Percentiles rank a stretch among this genome's conserved stretches.
Conservation (phyloP, 2,797 vertebrate genomes). For the Enteromius trimaculatus region DNA sequence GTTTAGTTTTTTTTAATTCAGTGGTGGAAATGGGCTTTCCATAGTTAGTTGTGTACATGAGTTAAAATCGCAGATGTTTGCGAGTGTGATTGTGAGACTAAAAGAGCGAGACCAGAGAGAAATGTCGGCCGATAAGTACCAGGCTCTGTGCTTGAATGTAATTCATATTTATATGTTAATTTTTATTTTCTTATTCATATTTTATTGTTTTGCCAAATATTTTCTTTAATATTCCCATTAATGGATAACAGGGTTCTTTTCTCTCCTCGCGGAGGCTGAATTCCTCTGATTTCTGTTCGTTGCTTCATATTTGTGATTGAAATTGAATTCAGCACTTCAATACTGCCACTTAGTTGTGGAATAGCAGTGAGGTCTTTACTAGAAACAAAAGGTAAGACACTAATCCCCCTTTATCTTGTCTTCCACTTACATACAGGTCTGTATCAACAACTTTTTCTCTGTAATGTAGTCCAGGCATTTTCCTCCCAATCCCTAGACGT, state of each 20-base stretch:
- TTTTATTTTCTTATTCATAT: neutral
- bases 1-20: too few relatives aligned
- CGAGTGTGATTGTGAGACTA: conserved; percentile 66
- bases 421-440: conserved; percentile 42
- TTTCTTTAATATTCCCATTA: neutral
- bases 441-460: conserved; percentile 1
- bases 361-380: neutral
- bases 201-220: conserved; percentile 39
- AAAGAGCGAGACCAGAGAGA: conserved; percentile 30
- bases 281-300: neutral
- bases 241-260: conserved; percentile 34
- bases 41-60: too few relatives aligned
- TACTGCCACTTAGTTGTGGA: neutral
- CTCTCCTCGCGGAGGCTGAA: neutral
- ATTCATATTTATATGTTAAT: neutral
- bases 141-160: conserved; percentile 49
- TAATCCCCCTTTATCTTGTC: conserved; percentile 39
- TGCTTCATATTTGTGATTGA: neutral
- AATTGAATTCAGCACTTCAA: neutral
- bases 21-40: too few relatives aligned
- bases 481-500: neutral
- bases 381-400: neutral
- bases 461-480: neutral
- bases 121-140: neutral
- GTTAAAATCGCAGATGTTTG: conserved; percentile 7